Conservation (phyloP, 2,113 vertebrate genomes). For the Lepisosteus osseus region DNA sequence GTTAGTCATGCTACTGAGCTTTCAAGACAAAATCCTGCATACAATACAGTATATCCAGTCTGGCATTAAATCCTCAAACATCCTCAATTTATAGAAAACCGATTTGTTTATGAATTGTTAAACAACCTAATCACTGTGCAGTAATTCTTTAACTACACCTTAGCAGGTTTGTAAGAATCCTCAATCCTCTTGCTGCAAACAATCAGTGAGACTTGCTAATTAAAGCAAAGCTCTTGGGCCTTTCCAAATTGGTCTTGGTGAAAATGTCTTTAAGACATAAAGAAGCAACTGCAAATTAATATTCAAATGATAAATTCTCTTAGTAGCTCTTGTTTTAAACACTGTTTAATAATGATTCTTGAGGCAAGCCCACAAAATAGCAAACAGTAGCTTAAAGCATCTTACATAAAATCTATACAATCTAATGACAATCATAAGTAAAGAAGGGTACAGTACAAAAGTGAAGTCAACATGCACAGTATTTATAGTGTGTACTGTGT, state of each 20-base stretch:
- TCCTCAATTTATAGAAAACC: conserved; percentile 51
- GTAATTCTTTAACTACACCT: conserved; percentile 50
- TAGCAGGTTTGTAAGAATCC: conserved; percentile 39
- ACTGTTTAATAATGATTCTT: conserved; percentile 50
- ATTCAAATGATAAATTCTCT: conserved; percentile 56
- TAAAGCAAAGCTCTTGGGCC: conserved; percentile 59
- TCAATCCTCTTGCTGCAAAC: conserved; percentile 46
- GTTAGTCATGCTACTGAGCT: conserved; percentile 44
- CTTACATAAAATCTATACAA: too few relatives aligned
- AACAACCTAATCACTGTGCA: conserved; percentile 56
- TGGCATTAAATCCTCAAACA: conserved; percentile 26
- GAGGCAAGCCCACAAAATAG: too few relatives aligned
- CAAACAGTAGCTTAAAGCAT: too few relatives aligned
- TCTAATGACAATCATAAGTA: too few relatives aligned
- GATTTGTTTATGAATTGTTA: conserved; percentile 60
- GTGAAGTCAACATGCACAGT: too few relatives aligned
- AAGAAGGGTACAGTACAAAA: too few relatives aligned
- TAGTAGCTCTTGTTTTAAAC: conserved; percentile 48
- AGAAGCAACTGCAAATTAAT: conserved; percentile 66
- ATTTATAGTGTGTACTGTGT: too few relatives aligned
- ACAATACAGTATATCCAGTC: conserved; percentile 39
- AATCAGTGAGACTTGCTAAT: conserved; percentile 63
- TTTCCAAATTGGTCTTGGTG: conserved; percentile 49
- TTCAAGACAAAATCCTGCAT: conserved; percentile 48
- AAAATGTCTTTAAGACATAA: conserved; percentile 44